Conservation (phyloP, 2,888 invertebrate genomes). For the Synergus itoensis region DNA sequence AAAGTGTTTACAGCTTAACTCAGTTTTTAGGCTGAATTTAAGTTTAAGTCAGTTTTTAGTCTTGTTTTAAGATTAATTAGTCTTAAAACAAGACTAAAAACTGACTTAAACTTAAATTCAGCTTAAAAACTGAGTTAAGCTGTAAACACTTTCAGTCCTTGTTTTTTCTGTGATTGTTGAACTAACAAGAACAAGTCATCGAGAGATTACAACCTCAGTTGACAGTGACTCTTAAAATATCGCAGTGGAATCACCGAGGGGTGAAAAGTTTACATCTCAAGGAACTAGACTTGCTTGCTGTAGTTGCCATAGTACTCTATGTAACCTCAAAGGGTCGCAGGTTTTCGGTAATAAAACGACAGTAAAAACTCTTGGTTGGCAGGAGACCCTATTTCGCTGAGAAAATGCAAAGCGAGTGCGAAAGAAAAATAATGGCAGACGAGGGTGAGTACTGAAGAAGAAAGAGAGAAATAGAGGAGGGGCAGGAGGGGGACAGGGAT, state of each 20-base stretch:
- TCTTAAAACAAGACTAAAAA: too few relatives aligned
- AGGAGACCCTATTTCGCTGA: constrained; percentile 57
- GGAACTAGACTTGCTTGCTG: background rate
- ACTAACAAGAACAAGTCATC: constrained; percentile 20
- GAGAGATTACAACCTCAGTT: background rate
- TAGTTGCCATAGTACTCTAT: constrained; percentile 29
- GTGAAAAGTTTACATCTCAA: constrained; percentile 28
- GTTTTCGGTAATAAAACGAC: constrained; percentile 55
- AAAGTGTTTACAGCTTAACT: too few relatives aligned
- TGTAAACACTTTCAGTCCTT: too few relatives aligned
- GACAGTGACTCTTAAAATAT: constrained; percentile 23
- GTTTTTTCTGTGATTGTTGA: too few relatives aligned
- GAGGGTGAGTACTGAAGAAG: constrained; percentile 47
- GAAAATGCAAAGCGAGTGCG: constrained; percentile 62
- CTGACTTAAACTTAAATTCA: too few relatives aligned
- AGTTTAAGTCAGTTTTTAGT: too few relatives aligned
- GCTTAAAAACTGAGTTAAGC: too few relatives aligned
- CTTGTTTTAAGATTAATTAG: too few relatives aligned
- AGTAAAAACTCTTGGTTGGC: constrained; percentile 53
- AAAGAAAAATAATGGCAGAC: constrained; percentile 62
- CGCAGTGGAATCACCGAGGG: background rate
- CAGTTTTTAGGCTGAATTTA: too few relatives aligned
- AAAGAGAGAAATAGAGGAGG: constrained; percentile 42
- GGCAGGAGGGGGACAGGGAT: constrained; percentile 39
- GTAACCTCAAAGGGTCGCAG: constrained; percentile 54